These are phyloP conservation scores for Dynastes maya DNA, from an alignment of 2,888 invertebrate genomes.

Conservation along the genomic window DNA sequence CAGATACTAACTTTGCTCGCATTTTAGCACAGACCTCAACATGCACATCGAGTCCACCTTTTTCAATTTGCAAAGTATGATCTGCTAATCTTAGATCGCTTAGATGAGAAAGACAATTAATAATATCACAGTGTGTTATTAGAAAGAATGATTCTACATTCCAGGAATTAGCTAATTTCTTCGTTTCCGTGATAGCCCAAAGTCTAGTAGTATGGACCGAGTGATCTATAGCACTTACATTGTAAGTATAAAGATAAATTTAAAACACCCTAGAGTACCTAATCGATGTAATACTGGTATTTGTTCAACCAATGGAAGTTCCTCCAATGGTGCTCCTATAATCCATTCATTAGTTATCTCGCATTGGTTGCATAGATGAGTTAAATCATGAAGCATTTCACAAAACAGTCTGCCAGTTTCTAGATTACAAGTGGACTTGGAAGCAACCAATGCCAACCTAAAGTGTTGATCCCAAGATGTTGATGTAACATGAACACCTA, in stretches of 20 bases:
- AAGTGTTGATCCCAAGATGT: constrained; percentile 86
- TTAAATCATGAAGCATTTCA: constrained; percentile 80
- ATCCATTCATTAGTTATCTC: constrained; percentile 82
- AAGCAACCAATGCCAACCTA: constrained; percentile 72
- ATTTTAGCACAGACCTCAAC: constrained; percentile 87
- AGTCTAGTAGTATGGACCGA: constrained; percentile 85
- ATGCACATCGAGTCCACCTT: constrained; percentile 77
- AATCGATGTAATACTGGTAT: constrained; percentile 84
- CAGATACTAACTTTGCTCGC: constrained; percentile 86
- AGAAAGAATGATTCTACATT: constrained; percentile 83
- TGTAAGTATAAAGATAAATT: neutral
- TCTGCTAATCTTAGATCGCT: constrained; percentile 76
- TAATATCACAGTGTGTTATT: constrained; percentile 78
- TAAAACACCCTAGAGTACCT: constrained; percentile 67
- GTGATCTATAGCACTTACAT: constrained; percentile 75
- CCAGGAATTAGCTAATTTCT: constrained; percentile 83
- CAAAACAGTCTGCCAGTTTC: constrained; percentile 72
- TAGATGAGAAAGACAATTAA: constrained; percentile 76
- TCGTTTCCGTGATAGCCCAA: constrained; percentile 84
- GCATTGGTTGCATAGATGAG: constrained; percentile 82
- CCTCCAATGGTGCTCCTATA: constrained; percentile 81
- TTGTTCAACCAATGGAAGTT: constrained; percentile 86
- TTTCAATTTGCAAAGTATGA: constrained; percentile 74
- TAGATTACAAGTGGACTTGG: constrained; percentile 65
- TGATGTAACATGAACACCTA: constrained; percentile 85